A percentile compares a stretch with the other conserved stretches of the same genome.
phyloP scores from a whole-genome alignment of 2,888 invertebrate species.

The Bhutanitis thaidina region DNA sequence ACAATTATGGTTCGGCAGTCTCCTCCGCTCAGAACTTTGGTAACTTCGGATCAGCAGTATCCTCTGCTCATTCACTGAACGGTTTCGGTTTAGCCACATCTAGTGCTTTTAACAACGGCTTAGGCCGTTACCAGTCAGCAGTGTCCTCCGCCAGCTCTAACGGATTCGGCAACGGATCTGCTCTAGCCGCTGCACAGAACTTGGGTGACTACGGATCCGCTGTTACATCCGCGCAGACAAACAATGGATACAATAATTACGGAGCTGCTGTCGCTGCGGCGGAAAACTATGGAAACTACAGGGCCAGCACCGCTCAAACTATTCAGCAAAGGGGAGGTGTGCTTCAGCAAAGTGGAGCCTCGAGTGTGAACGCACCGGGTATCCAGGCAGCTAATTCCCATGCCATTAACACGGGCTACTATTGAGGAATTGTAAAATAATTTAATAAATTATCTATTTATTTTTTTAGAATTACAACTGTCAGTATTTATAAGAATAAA shows the following conservation, averaged over 20 bases:
- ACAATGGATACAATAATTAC: constrained; percentile 35
- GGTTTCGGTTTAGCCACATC: constrained; percentile 41
- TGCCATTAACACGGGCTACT: constrained; percentile 54
- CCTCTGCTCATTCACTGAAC: constrained; percentile 45
- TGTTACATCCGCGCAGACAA: constrained; percentile 41
- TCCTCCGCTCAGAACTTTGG: constrained; percentile 36
- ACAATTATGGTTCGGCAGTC: constrained; percentile 2
- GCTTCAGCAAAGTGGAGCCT: constrained; percentile 52
- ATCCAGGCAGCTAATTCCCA: constrained; percentile 55
- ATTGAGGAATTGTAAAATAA: constrained; percentile 29
- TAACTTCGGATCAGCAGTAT: constrained; percentile 43
- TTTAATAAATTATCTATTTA: constrained; percentile 14
- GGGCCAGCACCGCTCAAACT: constrained; percentile 51
- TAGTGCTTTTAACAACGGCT: constrained; percentile 31
- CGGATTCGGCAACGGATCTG: constrained; percentile 41
- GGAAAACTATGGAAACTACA: constrained; percentile 43
- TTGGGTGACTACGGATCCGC: constrained; percentile 37
- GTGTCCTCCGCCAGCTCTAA: constrained; percentile 33
- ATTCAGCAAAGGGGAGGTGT: constrained; percentile 43
- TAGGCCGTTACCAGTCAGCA: constrained; percentile 36
- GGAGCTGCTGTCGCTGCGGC: constrained; percentile 50
- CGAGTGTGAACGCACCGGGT: constrained; percentile 52
- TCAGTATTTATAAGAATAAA: background rate
- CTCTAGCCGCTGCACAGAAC: constrained; percentile 44
- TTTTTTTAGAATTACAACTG: background rate